phyloP scores from a whole-genome alignment of 2,888 invertebrate genomes.

The Hypena proboscidalis region DNA sequence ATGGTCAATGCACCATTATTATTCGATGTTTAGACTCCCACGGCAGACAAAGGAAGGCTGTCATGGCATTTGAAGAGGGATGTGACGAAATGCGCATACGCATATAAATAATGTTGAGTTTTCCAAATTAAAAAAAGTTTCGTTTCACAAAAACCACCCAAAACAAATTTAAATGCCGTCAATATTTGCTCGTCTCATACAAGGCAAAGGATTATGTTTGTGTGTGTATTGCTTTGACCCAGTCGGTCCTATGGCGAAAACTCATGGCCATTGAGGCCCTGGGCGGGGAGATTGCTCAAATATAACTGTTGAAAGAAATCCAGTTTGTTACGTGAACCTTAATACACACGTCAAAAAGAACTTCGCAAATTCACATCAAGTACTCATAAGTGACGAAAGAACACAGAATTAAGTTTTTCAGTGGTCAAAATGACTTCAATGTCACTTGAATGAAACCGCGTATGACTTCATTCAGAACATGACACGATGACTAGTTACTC shows the following conservation, averaged over 20 bases:
- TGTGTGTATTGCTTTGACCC: constrained; percentile 1
- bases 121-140: too few relatives aligned
- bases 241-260: constrained; percentile 1
- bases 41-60: constrained; percentile 45
- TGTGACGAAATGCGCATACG: constrained; percentile 7
- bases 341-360: too few relatives aligned
- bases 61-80: constrained; percentile 14
- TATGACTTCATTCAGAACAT: constrained; percentile 50
- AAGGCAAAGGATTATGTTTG: constrained; percentile 2
- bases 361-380: too few relatives aligned
- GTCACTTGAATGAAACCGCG: constrained; percentile 39
- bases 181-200: neutral
- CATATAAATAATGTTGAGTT: neutral
- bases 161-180: neutral
- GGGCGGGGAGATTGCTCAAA: constrained; percentile 2
- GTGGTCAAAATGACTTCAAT: constrained; percentile 16
- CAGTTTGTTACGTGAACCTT: too few relatives aligned
- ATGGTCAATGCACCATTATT: constrained; percentile 72
- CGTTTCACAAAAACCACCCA: too few relatives aligned
- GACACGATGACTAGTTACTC: constrained; percentile 27
- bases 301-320: neutral
- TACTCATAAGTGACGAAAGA: constrained; percentile 1
- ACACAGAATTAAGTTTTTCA: constrained; percentile 6
- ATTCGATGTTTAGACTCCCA: constrained; percentile 51
- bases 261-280: constrained; percentile 16